Base-by-base conservation (phyloP, 2,888 invertebrate genomes). In the Spisula subtruncata region DNA sequence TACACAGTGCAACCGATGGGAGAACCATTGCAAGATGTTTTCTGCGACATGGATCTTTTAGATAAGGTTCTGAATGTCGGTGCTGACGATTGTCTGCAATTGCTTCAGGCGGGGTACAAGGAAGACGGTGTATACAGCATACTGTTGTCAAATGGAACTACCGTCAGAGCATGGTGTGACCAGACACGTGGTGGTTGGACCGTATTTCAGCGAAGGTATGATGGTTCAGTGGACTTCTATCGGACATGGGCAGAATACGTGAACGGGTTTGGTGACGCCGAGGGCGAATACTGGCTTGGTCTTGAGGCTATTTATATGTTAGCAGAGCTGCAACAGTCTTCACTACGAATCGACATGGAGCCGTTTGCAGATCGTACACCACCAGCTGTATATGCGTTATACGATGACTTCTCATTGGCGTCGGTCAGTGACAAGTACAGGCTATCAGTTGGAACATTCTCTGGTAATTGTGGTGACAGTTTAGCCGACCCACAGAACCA, bases 11-110 rank as follows among this genome's bases (percentile, higher is more conserved):
- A 60, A n/a, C 60, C 60, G 1, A 1, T 60, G n/a, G 60, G 60
- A 16, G 60, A n/a, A 6, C 6, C 18, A 8, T 2, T 1, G n/a
- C 20, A 60, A 2, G n/a, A 60, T 6, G 20, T 60, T n/a, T 60
- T 60, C 60, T 60, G 60, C n/a, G 20, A 60, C n/a, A 60, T 60
- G 60, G n/a, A 60, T 60, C 8, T 12, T 51, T 12, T 51, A 8
- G n/a, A n/a, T n/a, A n/a, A n/a, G n/a, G n/a, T n/a, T n/a, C 51
- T 51, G 10, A 20, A 60, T 20, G 60, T 60, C n/a, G 60, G 5
- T n/a, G 60, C 60, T 60, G 60, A 60, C n/a, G 60, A 60, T 60
- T 60, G 60, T 60, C 60, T n/a, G 1, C 60, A 60, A 20, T 60
- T 1, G 60, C n/a, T n/a, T 20, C n/a, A 60, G 60, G 18, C 18